Conservation (phyloP, 2,113 vertebrate genomes). For the Bos indicus region DNA sequence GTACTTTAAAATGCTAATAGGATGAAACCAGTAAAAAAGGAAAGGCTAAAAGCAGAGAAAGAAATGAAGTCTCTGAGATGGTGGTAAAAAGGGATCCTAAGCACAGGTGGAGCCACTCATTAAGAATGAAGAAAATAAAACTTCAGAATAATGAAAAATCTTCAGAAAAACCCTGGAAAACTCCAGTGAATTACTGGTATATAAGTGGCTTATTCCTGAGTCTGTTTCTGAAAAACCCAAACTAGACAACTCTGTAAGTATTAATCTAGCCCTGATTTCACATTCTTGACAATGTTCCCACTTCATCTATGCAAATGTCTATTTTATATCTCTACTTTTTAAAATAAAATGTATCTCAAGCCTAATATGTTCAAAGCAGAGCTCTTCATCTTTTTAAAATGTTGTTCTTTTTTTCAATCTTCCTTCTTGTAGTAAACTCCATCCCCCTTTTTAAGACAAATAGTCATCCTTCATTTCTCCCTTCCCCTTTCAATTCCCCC, state of each 20-base stretch:
- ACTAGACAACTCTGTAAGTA: neutral
- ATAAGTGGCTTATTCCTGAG: neutral
- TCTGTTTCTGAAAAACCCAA: neutral
- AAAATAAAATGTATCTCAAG: neutral
- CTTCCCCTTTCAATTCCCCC: neutral
- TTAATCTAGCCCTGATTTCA: neutral
- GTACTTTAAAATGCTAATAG: neutral
- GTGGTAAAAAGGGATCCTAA: neutral
- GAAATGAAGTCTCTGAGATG: neutral
- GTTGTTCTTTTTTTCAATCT: neutral
- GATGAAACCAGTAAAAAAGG: neutral
- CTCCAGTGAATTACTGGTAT: neutral
- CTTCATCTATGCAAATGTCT: neutral
- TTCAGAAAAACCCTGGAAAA: neutral
- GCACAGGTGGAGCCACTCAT: neutral
- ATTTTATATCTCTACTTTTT: neutral
- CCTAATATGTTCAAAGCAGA: neutral
- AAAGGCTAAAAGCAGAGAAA: neutral
- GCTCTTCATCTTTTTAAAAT: neutral
- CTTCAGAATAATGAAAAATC: neutral
- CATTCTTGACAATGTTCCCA: neutral
- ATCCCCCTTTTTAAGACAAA: neutral
- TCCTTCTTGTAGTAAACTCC: neutral
- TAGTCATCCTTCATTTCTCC: neutral
- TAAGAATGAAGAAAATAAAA: neutral